Evolutionary conservation across 2,113 vertebrate genomes (phyloP), one percentile per base, ranked within the genome.

Genomic region (Scophthalmus maximus): DNA sequence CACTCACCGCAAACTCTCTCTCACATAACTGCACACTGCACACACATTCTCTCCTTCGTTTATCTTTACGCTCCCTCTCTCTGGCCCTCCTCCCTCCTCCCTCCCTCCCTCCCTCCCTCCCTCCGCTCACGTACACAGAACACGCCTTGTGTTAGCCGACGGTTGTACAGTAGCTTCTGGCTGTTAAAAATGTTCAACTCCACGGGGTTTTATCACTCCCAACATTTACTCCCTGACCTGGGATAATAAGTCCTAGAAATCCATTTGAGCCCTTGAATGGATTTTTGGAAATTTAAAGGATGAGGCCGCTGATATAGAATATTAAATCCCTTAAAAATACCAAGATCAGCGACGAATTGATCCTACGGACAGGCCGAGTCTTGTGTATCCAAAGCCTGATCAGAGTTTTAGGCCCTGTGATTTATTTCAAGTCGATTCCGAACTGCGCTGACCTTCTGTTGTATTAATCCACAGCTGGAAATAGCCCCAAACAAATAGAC

Each of bases 1-100:
- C 82, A 50, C 83, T 85, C 76, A 63, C 60, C 23, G n/a, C 79
- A 68, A 86, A 88, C 75, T 76, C 81, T 29, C 81, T 29, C 70
- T 78, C 82, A 12, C 81, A 74, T 59, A 80, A 83, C 74, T 59
- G 78, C 64, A 55, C 79, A 55, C 68, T 20, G 55, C 59, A 50
- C 59, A 62, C 79, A 72, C 67, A 68, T 40, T 57, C 49, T 76
- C 62, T 79, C 82, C 53, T 70, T 73, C 64, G 27, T 78, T 87
- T 85, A 62, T 85, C 74, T 85, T 26, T 40, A 62, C 61, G 58
- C 64, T 83, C 22, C 40, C 70, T 55, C 70, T n/a, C n/a, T n/a
- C 32, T 22, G 17, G 38, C 57, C 68, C 26, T 53, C 40, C 15
- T 18, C 36, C 26, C 27, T 11, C 11, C 27, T 15, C 12, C 30